Conservation (phyloP, 2,113 vertebrate species). For the Romanogobio albipinnatus region DNA sequence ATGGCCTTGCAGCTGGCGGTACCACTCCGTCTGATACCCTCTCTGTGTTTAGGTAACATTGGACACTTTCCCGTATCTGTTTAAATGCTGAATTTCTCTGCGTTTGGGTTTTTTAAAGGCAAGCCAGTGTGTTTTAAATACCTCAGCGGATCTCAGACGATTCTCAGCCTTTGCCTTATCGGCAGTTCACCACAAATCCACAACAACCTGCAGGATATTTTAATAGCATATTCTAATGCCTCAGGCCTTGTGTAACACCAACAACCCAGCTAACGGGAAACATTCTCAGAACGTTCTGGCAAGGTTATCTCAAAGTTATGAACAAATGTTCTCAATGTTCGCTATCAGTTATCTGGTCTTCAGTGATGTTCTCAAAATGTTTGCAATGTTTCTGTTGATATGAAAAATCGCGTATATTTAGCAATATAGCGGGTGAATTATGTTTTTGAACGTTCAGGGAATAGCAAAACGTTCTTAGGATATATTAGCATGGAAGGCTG, state of each 20-base stretch:
- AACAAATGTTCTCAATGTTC: too few species aligned
- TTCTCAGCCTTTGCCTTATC: conserved; percentile 55
- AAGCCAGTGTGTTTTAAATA: conserved; percentile 62
- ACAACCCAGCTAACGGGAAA: not conserved
- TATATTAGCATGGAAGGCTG: too few species aligned
- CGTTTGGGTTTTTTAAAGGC: conserved; percentile 49
- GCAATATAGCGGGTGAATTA: too few species aligned
- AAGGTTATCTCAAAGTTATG: too few species aligned
- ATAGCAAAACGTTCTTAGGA: too few species aligned
- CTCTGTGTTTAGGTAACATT: conserved; percentile 78
- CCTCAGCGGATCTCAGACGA: conserved; percentile 48
- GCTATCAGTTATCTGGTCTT: too few species aligned
- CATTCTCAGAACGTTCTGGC: too few species aligned
- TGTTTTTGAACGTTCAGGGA: too few species aligned
- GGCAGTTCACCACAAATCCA: conserved; percentile 46
- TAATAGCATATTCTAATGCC: conserved; percentile 47
- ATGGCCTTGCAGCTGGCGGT: conserved; percentile 88
- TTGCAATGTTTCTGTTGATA: too few species aligned
- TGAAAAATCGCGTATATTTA: too few species aligned
- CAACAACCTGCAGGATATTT: conserved; percentile 57
- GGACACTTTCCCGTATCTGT: conserved; percentile 69
- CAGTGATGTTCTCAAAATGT: too few species aligned
- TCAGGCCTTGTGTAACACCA: conserved; percentile 23
- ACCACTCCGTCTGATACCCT: conserved; percentile 81
- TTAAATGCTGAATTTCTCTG: conserved; percentile 49